Conservation (phyloP, 1,140 invertebrate genomes). For the Drosophila paulistorum region DNA sequence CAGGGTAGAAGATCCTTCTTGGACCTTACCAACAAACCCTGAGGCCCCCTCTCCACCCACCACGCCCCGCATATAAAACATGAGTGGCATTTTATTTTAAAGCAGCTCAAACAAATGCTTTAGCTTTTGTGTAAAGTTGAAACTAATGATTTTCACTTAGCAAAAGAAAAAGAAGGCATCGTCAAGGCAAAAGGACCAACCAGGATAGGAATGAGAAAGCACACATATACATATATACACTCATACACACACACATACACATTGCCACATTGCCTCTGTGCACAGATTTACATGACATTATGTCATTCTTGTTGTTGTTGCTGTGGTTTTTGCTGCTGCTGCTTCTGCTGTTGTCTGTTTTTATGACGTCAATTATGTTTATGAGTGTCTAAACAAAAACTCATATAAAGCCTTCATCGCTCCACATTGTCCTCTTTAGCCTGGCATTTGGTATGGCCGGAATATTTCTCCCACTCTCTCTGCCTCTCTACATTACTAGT, state of each 20-base stretch:
- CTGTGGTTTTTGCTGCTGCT: not conserved
- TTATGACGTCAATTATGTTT: slow-evolving; percentile 81
- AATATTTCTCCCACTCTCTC: not conserved
- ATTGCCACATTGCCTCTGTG: slow-evolving; percentile 42
- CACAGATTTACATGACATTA: slow-evolving; percentile 80
- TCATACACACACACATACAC: not conserved
- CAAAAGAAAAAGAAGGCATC: slow-evolving; percentile 16
- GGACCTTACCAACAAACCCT: not conserved
- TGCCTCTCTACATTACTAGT: not conserved
- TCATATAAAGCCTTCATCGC: slow-evolving; percentile 67
- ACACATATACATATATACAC: not conserved
- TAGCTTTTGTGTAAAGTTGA: slow-evolving; percentile 71
- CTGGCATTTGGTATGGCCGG: slow-evolving; percentile 7
- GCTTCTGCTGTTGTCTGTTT: slow-evolving; percentile 59
- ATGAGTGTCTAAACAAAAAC: slow-evolving; percentile 81
- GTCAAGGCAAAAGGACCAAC: slow-evolving; percentile 3
- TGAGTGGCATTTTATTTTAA: slow-evolving; percentile 77
- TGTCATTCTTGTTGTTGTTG: slow-evolving; percentile 60
- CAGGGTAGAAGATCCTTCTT: slow-evolving; percentile 3
- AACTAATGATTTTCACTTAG: slow-evolving; percentile 78
- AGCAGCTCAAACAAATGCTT: slow-evolving; percentile 74
- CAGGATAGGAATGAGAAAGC: not conserved
- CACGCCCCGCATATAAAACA: slow-evolving; percentile 57
- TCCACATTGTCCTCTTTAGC: slow-evolving; percentile 43
- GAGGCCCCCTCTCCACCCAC: too few species aligned